Percentiles rank a stretch among this genome's conserved stretches.
phyloP scores from a whole-genome alignment of 37 sponge, comb jelly and placozoan species.

The Halisarca cf. caerulea region DNA sequence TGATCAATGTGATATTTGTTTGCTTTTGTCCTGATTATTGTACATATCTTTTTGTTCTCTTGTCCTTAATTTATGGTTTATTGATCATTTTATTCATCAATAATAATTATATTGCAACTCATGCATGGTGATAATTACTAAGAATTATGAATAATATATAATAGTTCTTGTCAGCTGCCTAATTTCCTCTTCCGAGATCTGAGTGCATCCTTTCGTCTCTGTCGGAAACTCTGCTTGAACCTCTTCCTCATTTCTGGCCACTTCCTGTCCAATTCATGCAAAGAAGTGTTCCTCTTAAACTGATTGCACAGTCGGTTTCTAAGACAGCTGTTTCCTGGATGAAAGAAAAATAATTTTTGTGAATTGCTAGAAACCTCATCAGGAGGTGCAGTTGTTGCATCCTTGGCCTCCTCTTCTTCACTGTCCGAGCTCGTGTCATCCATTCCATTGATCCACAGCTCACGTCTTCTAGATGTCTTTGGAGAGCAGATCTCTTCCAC shows the following conservation, averaged over 20 bases:
- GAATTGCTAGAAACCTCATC: not conserved
- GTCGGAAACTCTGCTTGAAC: constrained; percentile 41
- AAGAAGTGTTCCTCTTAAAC: constrained; percentile 31
- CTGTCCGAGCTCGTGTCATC: not conserved
- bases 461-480: not conserved
- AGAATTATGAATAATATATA: no score
- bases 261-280: constrained; percentile 39
- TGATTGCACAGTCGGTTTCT: constrained; percentile 40
- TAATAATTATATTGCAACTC: no score
- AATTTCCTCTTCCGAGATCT: not conserved
- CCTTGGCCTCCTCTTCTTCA: not conserved
- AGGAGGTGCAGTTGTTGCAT: not conserved
- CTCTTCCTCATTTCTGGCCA: constrained; percentile 44
- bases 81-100: no score
- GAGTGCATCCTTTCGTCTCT: constrained; percentile 32
- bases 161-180: no score
- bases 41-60: not conserved
- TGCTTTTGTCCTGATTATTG: no score
- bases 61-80: no score
- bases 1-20: no score
- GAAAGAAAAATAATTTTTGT: constrained; percentile 52
- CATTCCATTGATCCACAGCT: no score
- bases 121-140: no score
- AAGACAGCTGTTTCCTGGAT: constrained; percentile 2
- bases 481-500: no score